Evolutionary conservation across 2,888 invertebrate species (phyloP).

Genomic region (Cristatella mucedo): DNA sequence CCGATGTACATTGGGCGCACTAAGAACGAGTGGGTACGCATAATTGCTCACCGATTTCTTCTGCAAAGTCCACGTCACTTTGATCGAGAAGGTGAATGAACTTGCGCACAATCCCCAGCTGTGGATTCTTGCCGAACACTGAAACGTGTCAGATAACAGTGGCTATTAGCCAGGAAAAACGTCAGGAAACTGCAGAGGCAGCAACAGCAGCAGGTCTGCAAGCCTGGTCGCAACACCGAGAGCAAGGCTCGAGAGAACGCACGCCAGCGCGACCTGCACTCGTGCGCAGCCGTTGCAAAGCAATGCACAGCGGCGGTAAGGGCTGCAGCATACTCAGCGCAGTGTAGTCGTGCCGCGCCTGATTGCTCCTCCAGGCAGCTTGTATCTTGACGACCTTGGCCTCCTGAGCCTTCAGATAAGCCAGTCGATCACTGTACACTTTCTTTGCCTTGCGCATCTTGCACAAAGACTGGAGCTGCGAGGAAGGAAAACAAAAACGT

Average conservation of each 20-base stretch:
- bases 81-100: conserved; percentile 56
- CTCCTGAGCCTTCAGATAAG: conserved; percentile 21
- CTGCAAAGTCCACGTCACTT: conserved; percentile 55
- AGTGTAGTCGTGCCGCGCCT: conserved; percentile 49
- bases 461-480: conserved; percentile 26
- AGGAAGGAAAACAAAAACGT: conserved; percentile 6
- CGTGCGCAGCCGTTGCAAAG: no score
- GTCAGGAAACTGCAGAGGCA: no score
- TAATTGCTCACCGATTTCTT: conserved; percentile 46
- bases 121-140: conserved; percentile 35
- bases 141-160: no score
- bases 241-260: no score
- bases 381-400: conserved; percentile 45
- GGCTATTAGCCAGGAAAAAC: no score
- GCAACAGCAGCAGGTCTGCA: no score
- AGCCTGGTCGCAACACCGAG: no score
- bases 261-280: no score
- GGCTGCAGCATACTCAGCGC: conserved; percentile 41
- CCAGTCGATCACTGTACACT: conserved; percentile 21
- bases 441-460: conserved; percentile 27
- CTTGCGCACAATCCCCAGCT: conserved; percentile 36
- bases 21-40: no score
- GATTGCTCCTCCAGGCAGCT: conserved; percentile 51
- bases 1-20: no score
- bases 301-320: no score